Base-by-base conservation (phyloP, 2,113 vertebrate species). In the Ammodytes marinus region DNA sequence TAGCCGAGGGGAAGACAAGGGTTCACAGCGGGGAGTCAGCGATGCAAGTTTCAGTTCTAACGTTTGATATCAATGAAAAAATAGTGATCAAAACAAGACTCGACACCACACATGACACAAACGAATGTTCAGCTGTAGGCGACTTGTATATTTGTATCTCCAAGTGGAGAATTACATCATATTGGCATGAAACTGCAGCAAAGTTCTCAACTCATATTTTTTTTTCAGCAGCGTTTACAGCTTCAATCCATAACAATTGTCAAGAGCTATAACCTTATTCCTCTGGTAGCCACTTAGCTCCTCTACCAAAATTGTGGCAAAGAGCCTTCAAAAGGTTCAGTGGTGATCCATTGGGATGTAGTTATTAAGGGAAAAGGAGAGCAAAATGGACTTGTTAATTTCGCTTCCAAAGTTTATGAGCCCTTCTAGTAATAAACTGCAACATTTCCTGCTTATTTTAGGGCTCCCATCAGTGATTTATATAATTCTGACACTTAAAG, bases 31-130 rank as follows among this genome's bases (percentile, higher is more conserved):
- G 45, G 65, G 52, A 47, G 60, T 54, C 17, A 0, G 15, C 71
- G 80, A 76, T 72, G 67, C 71, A 75, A 71, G 71, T 46, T 63
- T 79, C 50, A 83, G 4, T 50, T 75, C 59, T 12, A 14, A 45
- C 57, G 6, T 70, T 52, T 68, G 67, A 74, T 58, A 73, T 63
- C 63, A 47, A 50, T 8, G 58, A 63, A 74, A 69, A 59, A 69
- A 53, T n/a, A 45, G 61, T 2, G 2, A 74, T 71, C 47, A 66
- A 76, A 86, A 79, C 47, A 82, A 45, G 64, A 60, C 58, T 8
- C 37, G 79, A 86, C 52, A 73, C 15, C 64, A 14, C 55, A 45
- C 17, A 57, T n/a, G 45, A 67, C 40, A 17, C 61, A 50, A 61
- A 58, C 6, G 27, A 27, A 27, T 27, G 6, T 8, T 74, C 7